Percentiles rank a stretch among this genome's conserved stretches.
Conservation (phyloP, 1,140 invertebrate species). For the Chymomyza costata region DNA sequence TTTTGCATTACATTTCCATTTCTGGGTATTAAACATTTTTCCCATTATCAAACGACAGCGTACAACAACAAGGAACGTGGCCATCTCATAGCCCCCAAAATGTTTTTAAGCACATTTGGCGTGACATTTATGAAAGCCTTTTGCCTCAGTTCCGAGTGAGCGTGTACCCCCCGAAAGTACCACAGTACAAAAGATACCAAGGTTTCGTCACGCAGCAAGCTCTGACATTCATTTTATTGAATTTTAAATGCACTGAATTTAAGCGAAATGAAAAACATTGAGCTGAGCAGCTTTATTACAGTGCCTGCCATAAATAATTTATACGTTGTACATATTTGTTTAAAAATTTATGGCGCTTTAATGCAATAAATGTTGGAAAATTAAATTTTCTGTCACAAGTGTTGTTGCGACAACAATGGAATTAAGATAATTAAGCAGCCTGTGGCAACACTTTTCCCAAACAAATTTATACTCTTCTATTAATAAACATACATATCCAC, state of each 20-base stretch:
- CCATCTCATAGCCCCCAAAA: too few species aligned
- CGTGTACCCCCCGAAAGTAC: too few species aligned
- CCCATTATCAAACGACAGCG: slow-evolving; percentile 35
- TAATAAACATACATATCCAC: slow-evolving; percentile 17
- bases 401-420: slow-evolving; percentile 15
- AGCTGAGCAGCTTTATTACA: slow-evolving; percentile 6
- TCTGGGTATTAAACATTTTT: slow-evolving; percentile 47
- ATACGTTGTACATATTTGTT: too few species aligned
- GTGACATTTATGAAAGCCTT: slow-evolving; percentile 35
- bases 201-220: neutral
- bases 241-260: slow-evolving; percentile 12
- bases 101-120: slow-evolving; percentile 16
- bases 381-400: slow-evolving; percentile 14
- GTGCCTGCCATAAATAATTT: too few species aligned
- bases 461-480: too few species aligned
- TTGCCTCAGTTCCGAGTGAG: neutral
- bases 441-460: too few species aligned
- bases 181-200: too few species aligned
- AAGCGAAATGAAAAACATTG: slow-evolving; percentile 29
- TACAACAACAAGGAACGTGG: too few species aligned
- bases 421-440: slow-evolving; percentile 40
- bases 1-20: slow-evolving; percentile 13
- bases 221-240: slow-evolving; percentile 34
- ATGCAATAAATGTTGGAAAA: slow-evolving; percentile 6
- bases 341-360: slow-evolving; percentile 12